A percentile compares a stretch with the other conserved stretches of the same genome.
Evolutionary conservation across 2,888 invertebrate species (phyloP).

Genomic region (Alcis repandata): DNA sequence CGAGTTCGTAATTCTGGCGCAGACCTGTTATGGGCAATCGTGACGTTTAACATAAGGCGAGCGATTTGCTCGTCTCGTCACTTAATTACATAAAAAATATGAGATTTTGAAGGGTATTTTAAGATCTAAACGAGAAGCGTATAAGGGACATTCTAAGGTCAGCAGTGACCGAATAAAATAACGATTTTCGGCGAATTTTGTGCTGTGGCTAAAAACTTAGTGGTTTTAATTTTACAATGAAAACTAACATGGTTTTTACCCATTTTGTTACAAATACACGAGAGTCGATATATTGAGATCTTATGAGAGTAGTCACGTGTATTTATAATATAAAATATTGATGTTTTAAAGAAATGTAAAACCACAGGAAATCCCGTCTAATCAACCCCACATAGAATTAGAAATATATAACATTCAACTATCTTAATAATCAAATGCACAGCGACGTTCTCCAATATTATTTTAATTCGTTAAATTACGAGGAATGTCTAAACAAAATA

Average conservation of each 20-base stretch:
- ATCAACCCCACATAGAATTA: constrained; percentile 14
- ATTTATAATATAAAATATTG: background rate
- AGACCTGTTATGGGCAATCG: too few species aligned
- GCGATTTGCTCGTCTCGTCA: too few species aligned
- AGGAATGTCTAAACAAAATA: constrained; percentile 52
- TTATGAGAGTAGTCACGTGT: too few species aligned
- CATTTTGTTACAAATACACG: too few species aligned
- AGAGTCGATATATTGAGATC: too few species aligned
- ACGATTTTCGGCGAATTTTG: background rate
- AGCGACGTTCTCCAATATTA: constrained; percentile 13
- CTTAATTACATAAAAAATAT: too few species aligned
- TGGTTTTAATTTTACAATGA: too few species aligned
- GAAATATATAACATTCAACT: constrained; percentile 7
- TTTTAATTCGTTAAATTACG: constrained; percentile 48
- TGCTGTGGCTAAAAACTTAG: background rate
- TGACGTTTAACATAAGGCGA: too few species aligned
- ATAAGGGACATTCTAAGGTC: too few species aligned
- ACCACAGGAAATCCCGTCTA: background rate
- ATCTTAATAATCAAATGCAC: constrained; percentile 5
- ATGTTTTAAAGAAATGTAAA: background rate
- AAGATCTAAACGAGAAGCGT: too few species aligned
- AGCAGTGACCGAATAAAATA: background rate
- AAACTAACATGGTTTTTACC: too few species aligned
- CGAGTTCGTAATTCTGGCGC: too few species aligned
- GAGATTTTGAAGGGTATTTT: background rate